Base-by-base conservation (phyloP, 1,140 invertebrate genomes). In the Drosophila bocqueti region DNA sequence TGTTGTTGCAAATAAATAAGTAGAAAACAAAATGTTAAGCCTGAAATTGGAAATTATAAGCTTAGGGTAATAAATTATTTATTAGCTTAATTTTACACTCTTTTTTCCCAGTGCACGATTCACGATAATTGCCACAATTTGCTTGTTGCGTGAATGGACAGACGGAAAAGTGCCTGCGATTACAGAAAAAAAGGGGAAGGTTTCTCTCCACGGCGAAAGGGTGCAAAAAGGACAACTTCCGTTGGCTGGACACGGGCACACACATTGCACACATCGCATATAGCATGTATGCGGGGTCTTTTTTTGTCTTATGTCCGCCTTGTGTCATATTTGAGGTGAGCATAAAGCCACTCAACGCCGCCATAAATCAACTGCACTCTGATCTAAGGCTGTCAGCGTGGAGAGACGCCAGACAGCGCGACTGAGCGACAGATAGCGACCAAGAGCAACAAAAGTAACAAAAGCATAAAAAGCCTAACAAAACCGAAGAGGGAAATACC, bases 331-430 rank as follows among this genome's bases (percentile, higher is more conserved):
- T 87, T 89, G 84, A 87, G 84, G 81, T 87, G 84, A 80, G 81
- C 84, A 90, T 82, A 89, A 89, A 90, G 85, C 85, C 85, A 90
- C 81, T 90, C 85, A 90, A 90, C 81, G 85, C 78, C 81, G 85
- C 85, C 85, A 90, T 90, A 90, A 90, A 90, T 90, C 85, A 90
- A 90, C 85, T 79, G 85, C 78, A 83, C 81, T 86, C 76, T 87
- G 83, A 87, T 87, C 83, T 87, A 87, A 86, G 80, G 79, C 83
- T 87, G 83, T 87, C 83, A 79, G 63, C 61, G 69, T 42, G 54
- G 45, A 50, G 29, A 31, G 74, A 75, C 71, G 59, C 31, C 74
- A 63, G 58, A 62, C 50, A 77, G n/a, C 21, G 54, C 50, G 71
- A 61, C 73, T 50, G 36, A 75, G 50, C 64, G 72, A 67, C 61